Percentiles rank a stretch among this genome's conserved stretches.
Evolutionary conservation across 2,888 invertebrate genomes (phyloP).

Genomic region (Hirtodrosophila histrioides): DNA sequence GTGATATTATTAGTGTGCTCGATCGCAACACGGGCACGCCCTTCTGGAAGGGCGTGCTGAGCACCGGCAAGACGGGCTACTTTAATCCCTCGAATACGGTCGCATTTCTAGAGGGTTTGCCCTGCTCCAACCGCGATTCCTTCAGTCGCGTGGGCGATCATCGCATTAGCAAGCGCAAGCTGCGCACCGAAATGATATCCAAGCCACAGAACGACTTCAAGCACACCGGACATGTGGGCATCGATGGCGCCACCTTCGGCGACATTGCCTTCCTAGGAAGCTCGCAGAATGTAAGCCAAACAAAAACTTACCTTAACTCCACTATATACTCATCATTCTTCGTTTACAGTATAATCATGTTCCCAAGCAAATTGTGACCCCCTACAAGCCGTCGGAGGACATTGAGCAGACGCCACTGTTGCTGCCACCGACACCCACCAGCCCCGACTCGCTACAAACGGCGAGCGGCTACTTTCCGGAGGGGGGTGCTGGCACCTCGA

Average conservation of each 20-base stretch:
- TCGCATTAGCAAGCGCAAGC: slow-evolving; percentile 87
- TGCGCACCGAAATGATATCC: slow-evolving; percentile 97
- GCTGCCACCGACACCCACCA: slow-evolving; percentile 85
- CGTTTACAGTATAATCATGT: slow-evolving; percentile 88
- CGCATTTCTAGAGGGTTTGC: slow-evolving; percentile 89
- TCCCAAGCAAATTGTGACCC: slow-evolving; percentile 94
- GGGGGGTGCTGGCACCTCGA: slow-evolving; percentile 77
- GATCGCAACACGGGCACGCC: slow-evolving; percentile 90
- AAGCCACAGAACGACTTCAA: slow-evolving; percentile 98
- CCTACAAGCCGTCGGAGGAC: slow-evolving; percentile 95
- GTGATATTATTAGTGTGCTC: slow-evolving; percentile 96
- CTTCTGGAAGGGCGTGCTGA: slow-evolving; percentile 96
- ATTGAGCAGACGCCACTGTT: slow-evolving; percentile 89
- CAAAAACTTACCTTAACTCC: too few species aligned
- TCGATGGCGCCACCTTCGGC: slow-evolving; percentile 98
- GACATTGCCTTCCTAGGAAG: slow-evolving; percentile 89
- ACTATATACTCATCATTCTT: neutral
- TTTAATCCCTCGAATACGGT: slow-evolving; percentile 96
- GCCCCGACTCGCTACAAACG: slow-evolving; percentile 84
- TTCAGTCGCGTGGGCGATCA: slow-evolving; percentile 86
- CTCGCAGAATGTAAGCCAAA: slow-evolving; percentile 82
- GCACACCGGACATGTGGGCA: slow-evolving; percentile 97
- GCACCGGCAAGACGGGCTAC: slow-evolving; percentile 95
- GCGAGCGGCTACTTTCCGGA: slow-evolving; percentile 84
- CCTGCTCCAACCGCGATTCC: slow-evolving; percentile 85